Evolutionary conservation across 2,797 vertebrate genomes (phyloP).

Genomic region (Cuculus canorus): DNA sequence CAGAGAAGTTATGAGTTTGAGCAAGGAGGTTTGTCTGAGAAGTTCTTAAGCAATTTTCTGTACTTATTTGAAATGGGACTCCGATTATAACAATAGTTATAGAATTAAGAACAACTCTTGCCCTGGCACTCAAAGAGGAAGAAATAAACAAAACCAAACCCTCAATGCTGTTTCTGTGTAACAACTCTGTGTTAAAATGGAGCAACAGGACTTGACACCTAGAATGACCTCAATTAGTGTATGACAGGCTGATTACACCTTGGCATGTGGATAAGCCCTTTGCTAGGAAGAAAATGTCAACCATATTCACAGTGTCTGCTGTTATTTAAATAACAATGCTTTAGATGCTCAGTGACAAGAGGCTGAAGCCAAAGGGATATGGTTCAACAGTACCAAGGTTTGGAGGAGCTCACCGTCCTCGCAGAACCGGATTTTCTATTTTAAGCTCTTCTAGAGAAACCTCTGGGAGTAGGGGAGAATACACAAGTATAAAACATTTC

Average conservation of each 20-base stretch:
- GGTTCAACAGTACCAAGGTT: not conserved
- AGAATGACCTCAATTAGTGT: not conserved
- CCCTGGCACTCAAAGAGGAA: not conserved
- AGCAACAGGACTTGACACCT: not conserved
- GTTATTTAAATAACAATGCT: not conserved
- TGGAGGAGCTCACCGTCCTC: not conserved
- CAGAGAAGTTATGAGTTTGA: not conserved
- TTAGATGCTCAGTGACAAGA: not conserved
- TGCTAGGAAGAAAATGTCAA: not conserved
- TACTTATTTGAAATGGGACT: slow-evolving; percentile 42
- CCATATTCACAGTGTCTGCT: not conserved
- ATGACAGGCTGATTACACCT: not conserved
- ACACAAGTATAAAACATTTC: not conserved
- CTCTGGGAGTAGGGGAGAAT: not conserved
- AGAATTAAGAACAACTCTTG: slow-evolving; percentile 44
- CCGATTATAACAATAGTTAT: slow-evolving; percentile 42
- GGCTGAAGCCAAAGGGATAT: not conserved
- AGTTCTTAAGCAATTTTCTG: slow-evolving; percentile 37
- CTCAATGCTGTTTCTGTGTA: not conserved
- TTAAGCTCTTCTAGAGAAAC: not conserved
- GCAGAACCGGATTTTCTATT: not conserved
- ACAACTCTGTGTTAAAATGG: not conserved
- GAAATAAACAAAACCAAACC: slow-evolving; percentile 41
- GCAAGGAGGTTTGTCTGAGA: not conserved
- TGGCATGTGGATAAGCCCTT: not conserved